phyloP scores from a whole-genome alignment of 2,888 invertebrate genomes.

The Caenorhabditis japonica region DNA sequence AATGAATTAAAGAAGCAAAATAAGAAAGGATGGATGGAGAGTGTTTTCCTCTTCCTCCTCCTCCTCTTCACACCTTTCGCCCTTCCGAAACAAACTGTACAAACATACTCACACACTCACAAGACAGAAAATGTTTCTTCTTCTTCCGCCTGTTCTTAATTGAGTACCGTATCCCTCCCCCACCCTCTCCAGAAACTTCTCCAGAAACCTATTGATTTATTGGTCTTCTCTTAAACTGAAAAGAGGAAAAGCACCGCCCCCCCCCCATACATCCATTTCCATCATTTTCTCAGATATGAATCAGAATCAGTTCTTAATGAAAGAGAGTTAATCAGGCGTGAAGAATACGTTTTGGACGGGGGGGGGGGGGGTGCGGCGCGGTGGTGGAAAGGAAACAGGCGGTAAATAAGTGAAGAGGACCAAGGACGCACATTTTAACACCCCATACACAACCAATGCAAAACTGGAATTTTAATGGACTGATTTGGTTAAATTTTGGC shows the following conservation, averaged over 20 bases:
- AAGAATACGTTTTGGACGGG: slow-evolving; percentile 20
- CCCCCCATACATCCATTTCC: not conserved
- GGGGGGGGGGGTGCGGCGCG: no score
- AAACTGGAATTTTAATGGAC: no score
- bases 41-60: slow-evolving; percentile 6
- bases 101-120: no score
- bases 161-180: slow-evolving; percentile 36
- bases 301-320: slow-evolving; percentile 32
- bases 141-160: slow-evolving; percentile 48
- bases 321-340: slow-evolving; percentile 49
- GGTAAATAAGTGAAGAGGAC: slow-evolving; percentile 10
- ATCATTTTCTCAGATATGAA: slow-evolving; percentile 24
- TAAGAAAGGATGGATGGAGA: not conserved
- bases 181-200: not conserved
- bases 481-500: no score
- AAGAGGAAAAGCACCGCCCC: not conserved
- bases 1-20: no score
- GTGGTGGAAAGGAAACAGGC: no score
- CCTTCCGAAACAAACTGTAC: slow-evolving; percentile 20
- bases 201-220: slow-evolving; percentile 5
- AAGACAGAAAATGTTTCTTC: slow-evolving; percentile 31
- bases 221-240: not conserved
- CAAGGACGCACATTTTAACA: no score
- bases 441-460: no score
- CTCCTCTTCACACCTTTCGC: slow-evolving; percentile 37